These are phyloP conservation scores for Trichonephila inaurata DNA, from an alignment of 1,140 invertebrate genomes.

Conservation along the genomic window DNA sequence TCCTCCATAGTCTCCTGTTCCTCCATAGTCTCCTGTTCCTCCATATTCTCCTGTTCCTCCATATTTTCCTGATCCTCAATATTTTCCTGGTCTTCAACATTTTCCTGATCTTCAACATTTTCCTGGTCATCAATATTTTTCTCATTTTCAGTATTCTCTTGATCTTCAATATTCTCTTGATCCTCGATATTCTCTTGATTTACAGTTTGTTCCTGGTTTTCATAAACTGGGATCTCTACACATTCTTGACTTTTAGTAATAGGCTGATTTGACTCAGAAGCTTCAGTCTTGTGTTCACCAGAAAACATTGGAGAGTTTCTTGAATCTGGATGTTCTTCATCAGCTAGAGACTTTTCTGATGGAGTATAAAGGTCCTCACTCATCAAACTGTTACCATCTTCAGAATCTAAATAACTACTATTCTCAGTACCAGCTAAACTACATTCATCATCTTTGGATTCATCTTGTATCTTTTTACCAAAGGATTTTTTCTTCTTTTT, in stretches of 20 bases:
- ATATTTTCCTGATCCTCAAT: not conserved
- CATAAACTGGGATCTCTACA: too few species aligned
- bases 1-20: not conserved
- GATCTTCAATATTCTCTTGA: not conserved
- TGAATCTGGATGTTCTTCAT: slow-evolving; percentile 66
- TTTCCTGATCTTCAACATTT: not conserved
- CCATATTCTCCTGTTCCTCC: not conserved
- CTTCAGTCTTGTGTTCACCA: slow-evolving; percentile 1
- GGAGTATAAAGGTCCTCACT: slow-evolving; percentile 70
- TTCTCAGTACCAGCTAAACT: slow-evolving; percentile 73
- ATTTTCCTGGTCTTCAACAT: not conserved
- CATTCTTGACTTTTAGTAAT: not conserved
- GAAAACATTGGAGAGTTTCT: slow-evolving; percentile 7
- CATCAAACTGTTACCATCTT: slow-evolving; percentile 69
- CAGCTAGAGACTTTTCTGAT: slow-evolving; percentile 71
- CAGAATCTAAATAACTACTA: slow-evolving; percentile 74
- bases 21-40: not conserved
- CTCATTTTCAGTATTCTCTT: not conserved
- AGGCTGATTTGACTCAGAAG: not conserved
- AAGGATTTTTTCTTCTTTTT: slow-evolving; percentile 56
- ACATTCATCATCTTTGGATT: slow-evolving; percentile 67
- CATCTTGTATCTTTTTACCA: slow-evolving; percentile 12
- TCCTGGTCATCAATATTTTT: not conserved
- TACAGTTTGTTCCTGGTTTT: not conserved
- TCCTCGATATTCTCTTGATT: too few species aligned